A percentile compares a stretch with the other conserved stretches of the same genome.
phyloP scores from a whole-genome alignment of 1,140 invertebrate genomes.

The Cecropterus lyciades region DNA sequence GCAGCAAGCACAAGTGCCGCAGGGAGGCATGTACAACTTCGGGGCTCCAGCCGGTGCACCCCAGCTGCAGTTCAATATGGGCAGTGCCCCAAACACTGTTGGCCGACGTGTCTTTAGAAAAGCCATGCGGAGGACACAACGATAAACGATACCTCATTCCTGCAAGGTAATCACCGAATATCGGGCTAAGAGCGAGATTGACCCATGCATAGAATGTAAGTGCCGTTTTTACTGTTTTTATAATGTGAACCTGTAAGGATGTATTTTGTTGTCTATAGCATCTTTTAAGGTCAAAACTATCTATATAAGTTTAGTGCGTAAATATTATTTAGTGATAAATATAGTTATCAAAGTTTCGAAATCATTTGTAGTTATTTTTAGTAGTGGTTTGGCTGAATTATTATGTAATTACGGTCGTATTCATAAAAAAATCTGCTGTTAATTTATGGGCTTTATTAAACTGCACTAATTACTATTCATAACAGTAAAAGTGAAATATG shows the following conservation, averaged over 20 bases:
- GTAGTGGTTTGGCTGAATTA: not conserved
- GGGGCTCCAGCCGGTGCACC: conserved; percentile 38
- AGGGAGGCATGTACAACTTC: conserved; percentile 57
- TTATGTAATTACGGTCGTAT: not conserved
- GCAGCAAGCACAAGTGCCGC: conserved; percentile 37
- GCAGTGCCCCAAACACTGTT: conserved; percentile 47
- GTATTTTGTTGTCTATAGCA: not conserved
- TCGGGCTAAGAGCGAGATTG: not conserved
- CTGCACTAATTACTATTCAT: too few relatives aligned
- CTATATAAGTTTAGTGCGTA: conserved; percentile 8
- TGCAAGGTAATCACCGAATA: not conserved
- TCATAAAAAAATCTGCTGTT: not conserved
- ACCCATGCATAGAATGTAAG: conserved; percentile 10
- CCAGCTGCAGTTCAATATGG: conserved; percentile 64
- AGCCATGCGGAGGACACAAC: conserved; percentile 59
- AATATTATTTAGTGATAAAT: conserved; percentile 16
- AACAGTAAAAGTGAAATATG: too few relatives aligned
- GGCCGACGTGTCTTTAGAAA: conserved; percentile 50
- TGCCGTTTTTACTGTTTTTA: conserved; percentile 15
- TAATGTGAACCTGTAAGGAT: conserved; percentile 16
- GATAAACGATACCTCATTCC: conserved; percentile 44
- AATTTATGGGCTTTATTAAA: too few relatives aligned
- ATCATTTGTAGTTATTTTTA: not conserved
- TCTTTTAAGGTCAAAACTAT: conserved; percentile 6
- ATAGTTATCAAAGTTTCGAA: conserved; percentile 9